phyloP scores from a whole-genome alignment of 2,888 invertebrate species.

The Carterocephalus palaemon region DNA sequence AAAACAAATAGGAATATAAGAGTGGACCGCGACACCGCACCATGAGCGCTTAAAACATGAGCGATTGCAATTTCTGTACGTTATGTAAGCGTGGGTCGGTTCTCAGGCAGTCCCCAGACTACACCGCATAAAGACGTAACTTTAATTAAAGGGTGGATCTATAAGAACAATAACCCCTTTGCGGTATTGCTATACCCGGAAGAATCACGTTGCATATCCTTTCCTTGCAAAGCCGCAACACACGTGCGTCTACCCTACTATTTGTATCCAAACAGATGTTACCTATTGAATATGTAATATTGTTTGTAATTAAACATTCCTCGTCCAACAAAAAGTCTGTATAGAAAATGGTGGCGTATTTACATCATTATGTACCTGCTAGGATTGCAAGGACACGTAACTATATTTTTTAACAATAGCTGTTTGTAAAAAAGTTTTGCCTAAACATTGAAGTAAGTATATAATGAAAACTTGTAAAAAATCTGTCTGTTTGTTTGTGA shows the following conservation, averaged over 20 bases:
- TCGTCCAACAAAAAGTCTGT: constrained; percentile 40
- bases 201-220: constrained; percentile 21
- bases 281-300: constrained; percentile 24
- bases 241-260: constrained; percentile 20
- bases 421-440: no score
- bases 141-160: constrained; percentile 19
- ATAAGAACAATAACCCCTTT: constrained; percentile 21
- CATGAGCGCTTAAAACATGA: no score
- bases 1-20: no score
- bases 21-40: no score
- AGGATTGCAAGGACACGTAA: constrained; percentile 26
- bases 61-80: no score
- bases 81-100: no score
- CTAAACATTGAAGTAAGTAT: no score
- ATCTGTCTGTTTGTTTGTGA: no score
- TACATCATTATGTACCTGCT: constrained; percentile 48
- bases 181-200: constrained; percentile 22
- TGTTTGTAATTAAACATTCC: constrained; percentile 32
- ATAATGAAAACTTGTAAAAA: no score
- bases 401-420: no score
- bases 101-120: background rate
- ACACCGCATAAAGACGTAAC: constrained; percentile 1
- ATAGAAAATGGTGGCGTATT: constrained; percentile 49
- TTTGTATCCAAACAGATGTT: constrained; percentile 26
- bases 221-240: constrained; percentile 8